A percentile compares a stretch with the other conserved stretches of the same genome.
Conservation (phyloP, 2,113 vertebrate species). For the Pedionomus torquatus region DNA sequence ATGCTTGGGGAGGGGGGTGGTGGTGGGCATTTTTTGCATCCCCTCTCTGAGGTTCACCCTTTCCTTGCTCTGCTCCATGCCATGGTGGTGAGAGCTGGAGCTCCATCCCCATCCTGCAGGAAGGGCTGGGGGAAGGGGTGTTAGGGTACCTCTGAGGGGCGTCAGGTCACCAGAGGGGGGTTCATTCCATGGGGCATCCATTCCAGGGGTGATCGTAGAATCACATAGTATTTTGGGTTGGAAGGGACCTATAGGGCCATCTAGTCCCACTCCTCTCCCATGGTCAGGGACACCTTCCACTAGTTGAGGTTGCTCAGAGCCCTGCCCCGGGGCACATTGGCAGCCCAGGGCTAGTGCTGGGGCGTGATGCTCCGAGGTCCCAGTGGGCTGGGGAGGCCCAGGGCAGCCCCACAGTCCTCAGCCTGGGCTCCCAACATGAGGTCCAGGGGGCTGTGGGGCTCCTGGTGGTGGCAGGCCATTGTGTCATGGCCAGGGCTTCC, state of each 20-base stretch:
- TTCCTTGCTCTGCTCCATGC: background rate
- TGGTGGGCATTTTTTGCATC: background rate
- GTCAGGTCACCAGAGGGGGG: background rate
- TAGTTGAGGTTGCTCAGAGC: background rate
- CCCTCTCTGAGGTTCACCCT: no score
- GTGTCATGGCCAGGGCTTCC: background rate
- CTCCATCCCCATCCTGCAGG: background rate
- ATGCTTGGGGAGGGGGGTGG: background rate
- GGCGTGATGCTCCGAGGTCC: background rate
- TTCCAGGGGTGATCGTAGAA: no score
- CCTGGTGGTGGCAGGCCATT: fast-evolving
- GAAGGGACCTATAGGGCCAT: background rate
- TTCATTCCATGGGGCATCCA: background rate
- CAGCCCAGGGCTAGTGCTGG: background rate
- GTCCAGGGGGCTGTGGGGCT: background rate
- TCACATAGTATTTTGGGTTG: background rate
- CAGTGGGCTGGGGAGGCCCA: no score
- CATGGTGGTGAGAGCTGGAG: background rate
- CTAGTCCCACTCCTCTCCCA: background rate
- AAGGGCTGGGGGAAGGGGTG: background rate
- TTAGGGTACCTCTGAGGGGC: background rate
- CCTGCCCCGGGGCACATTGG: background rate
- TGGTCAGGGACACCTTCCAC: background rate
- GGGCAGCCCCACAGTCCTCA: background rate
- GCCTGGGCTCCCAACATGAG: background rate